Conservation (phyloP, 2,113 vertebrate species). For the Gavia stellata region DNA sequence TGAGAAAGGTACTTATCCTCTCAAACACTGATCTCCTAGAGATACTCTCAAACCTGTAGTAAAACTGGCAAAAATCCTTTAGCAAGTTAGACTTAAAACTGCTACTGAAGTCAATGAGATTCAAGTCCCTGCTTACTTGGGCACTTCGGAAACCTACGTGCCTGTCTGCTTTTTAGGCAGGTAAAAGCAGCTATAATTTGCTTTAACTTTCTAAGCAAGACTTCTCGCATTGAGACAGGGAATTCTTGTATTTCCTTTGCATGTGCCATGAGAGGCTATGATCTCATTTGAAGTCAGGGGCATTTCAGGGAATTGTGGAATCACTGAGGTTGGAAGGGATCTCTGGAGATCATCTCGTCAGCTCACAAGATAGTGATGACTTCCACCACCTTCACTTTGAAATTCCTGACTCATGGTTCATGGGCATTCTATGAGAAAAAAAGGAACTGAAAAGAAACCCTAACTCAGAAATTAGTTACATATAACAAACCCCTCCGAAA, state of each 20-base stretch:
- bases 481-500: not conserved
- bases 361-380: not conserved
- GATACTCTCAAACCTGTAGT: not conserved
- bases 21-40: not conserved
- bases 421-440: not conserved
- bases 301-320: not conserved
- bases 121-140: not conserved
- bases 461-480: not conserved
- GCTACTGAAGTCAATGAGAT: not conserved
- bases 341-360: not conserved
- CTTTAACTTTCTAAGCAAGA: not conserved
- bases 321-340: not conserved
- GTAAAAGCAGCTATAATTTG: not conserved
- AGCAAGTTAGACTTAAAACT: not conserved
- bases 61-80: not conserved
- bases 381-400: not conserved
- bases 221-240: not conserved
- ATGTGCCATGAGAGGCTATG: not conserved
- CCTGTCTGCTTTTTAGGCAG: not conserved
- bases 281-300: not conserved
- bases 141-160: not conserved
- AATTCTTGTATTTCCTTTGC: not conserved
- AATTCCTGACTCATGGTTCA: not conserved
- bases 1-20: not conserved
- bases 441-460: not conserved